A percentile compares a stretch with the other conserved stretches of the same genome.
phyloP scores from a whole-genome alignment of 2,888 invertebrate genomes.

The Campaea margaritaria region DNA sequence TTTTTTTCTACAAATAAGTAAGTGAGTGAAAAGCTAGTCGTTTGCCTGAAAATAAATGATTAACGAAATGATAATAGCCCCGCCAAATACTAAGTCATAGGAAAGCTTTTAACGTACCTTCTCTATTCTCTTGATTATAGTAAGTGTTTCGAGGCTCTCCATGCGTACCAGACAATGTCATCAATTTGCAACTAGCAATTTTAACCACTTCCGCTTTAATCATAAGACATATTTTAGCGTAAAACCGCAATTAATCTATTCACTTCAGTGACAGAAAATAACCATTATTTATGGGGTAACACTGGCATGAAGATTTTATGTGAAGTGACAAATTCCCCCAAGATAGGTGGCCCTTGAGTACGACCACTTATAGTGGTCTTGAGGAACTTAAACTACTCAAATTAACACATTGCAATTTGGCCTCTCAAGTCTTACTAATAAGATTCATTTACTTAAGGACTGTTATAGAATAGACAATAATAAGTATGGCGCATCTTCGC shows the following conservation, averaged over 20 bases:
- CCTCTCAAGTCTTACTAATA: background rate
- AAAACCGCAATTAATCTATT: conserved; percentile 45
- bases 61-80: no score
- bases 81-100: no score
- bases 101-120: no score
- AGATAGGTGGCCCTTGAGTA: conserved; percentile 38
- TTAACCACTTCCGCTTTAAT: conserved; percentile 32
- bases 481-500: background rate
- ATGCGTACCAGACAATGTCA: no score
- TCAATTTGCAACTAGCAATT: conserved; percentile 17
- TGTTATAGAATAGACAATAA: background rate
- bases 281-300: conserved; percentile 67
- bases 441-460: background rate
- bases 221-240: conserved; percentile 33
- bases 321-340: conserved; percentile 61
- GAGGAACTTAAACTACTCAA: background rate
- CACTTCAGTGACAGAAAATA: conserved; percentile 60
- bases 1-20: no score
- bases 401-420: conserved; percentile 3
- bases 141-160: no score
- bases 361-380: conserved; percentile 11
- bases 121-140: no score
- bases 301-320: conserved; percentile 58
- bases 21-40: no score
- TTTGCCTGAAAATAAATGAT: no score